Evolutionary conservation across 1,140 invertebrate genomes (phyloP), one percentile per base, ranked within the genome.

Genomic region (Eriocheir sinensis): DNA sequence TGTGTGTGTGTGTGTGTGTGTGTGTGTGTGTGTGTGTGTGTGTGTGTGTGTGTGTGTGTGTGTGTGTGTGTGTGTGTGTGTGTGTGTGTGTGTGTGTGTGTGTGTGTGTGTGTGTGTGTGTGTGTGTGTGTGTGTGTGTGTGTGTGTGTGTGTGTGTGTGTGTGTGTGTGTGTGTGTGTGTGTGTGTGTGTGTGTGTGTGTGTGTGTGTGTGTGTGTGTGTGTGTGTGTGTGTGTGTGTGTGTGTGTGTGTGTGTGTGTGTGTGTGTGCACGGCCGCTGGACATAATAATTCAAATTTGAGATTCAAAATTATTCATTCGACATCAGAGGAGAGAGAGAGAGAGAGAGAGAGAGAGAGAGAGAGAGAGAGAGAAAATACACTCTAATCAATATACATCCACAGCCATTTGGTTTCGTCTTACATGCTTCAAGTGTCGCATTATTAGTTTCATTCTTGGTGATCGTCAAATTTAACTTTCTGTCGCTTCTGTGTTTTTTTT

Each of bases 11-110:
- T 21, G 48, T 9, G 48, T 21, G 60, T 72, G 21, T 72, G 21
- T 72, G 12, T 12, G 1, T 72, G 60, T 72, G 21, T 21, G 21
- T 21, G 21, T 21, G 53, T 60, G 53, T 60, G 53, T 60, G 53
- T 72, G 60, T 72, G 60, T 72, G 60, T 72, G 60, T 72, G 60
- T 72, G 60, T 72, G 60, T 72, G 60, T 72, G 60, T 72, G 60
- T 72, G 60, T 72, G 60, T 72, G 60, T 72, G 60, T 72, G 60
- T 72, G 60, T 72, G 60, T 72, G 60, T 72, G 60, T 72, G 60
- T 72, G 60, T 72, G 60, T 72, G 60, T 72, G 60, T 72, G 60
- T 72, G 60, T 72, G 60, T 72, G 60, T 72, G 60, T 72, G 60
- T 72, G 60, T 72, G 60, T 72, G 60, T 72, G 60, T 72, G 60